Percentiles rank a stretch among this genome's conserved stretches.
Evolutionary conservation across 2,113 vertebrate genomes (phyloP).

Genomic region (Turnix velox): DNA sequence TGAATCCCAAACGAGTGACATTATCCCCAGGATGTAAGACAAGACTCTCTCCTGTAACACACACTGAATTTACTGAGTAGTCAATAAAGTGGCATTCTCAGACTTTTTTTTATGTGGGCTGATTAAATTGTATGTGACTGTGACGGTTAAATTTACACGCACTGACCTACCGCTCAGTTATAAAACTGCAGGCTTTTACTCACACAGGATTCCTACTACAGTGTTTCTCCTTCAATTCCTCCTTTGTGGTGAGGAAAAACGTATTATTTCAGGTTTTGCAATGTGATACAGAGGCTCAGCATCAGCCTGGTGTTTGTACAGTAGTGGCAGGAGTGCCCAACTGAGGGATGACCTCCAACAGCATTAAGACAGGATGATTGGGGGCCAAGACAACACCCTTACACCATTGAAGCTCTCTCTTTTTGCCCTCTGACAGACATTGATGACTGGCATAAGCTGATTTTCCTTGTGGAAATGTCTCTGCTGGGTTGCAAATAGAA

Average conservation of each 20-base stretch:
- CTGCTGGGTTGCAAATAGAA: neutral
- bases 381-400: neutral
- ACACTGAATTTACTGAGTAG: slow-evolving; percentile 8
- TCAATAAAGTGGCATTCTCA: slow-evolving; percentile 31
- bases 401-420: neutral
- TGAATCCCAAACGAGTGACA: slow-evolving; percentile 47
- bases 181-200: neutral
- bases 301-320: neutral
- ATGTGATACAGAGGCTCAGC: neutral
- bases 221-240: neutral
- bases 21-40: slow-evolving; percentile 51
- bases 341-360: neutral
- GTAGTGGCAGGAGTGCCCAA: neutral
- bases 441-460: neutral
- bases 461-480: neutral
- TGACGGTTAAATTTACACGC: neutral
- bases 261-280: neutral
- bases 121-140: neutral
- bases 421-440: neutral
- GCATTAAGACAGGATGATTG: neutral
- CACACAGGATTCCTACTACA: neutral
- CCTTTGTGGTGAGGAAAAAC: neutral
- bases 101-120: neutral
- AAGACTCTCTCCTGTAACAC: neutral
- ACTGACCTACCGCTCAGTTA: neutral